Conservation (phyloP, 2,113 vertebrate species). For the Pterocles burchelli region DNA sequence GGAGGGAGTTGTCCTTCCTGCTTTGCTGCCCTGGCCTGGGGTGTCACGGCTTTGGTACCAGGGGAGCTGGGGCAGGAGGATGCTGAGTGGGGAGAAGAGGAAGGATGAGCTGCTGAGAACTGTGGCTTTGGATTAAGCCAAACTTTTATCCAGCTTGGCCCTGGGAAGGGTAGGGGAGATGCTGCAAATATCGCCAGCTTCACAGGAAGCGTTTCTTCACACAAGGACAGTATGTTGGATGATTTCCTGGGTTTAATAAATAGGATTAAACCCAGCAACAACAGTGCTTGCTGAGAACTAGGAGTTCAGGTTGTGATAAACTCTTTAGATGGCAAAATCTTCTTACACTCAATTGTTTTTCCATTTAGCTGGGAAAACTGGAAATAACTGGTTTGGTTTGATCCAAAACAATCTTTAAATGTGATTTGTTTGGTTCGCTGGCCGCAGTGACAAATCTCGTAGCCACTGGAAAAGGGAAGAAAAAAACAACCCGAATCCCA, state of each 20-base stretch:
- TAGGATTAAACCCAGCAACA: conserved; percentile 9
- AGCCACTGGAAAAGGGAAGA: neutral
- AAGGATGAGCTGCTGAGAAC: neutral
- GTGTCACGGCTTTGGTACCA: neutral
- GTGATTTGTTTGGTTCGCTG: neutral
- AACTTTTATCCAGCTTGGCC: neutral
- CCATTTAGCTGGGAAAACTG: conserved; percentile 12
- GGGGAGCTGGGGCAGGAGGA: neutral
- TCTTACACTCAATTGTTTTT: conserved; percentile 41
- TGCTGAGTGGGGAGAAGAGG: neutral
- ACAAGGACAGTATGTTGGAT: neutral
- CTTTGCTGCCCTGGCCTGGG: neutral
- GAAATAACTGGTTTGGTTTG: neutral
- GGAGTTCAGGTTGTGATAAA: neutral
- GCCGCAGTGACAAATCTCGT: neutral
- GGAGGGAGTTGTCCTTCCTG: neutral
- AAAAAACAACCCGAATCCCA: neutral
- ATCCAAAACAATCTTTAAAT: neutral
- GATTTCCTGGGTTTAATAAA: neutral
- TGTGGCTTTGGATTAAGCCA: neutral
- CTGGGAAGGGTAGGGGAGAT: neutral
- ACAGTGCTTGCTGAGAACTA: neutral
- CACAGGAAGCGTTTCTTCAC: neutral
- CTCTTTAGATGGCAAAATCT: conserved; percentile 21
- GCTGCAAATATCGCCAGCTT: neutral